phyloP scores from a whole-genome alignment of 2,888 invertebrate genomes.

The Baccha elongata region DNA sequence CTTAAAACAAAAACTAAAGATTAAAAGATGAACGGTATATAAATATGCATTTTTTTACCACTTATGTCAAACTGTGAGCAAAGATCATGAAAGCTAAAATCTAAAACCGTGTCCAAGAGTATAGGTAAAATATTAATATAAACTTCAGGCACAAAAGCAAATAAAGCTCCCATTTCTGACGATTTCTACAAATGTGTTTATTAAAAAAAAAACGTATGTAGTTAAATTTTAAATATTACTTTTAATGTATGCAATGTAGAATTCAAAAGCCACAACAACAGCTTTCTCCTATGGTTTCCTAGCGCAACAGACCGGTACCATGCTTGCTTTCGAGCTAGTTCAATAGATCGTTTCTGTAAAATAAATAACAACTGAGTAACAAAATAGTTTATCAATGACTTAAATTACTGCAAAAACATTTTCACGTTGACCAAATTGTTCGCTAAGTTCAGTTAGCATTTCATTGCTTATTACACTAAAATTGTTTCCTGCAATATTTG shows the following conservation, averaged over 20 bases:
- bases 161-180: slow-evolving; percentile 84
- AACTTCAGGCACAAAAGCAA: slow-evolving; percentile 87
- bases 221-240: slow-evolving; percentile 74
- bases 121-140: slow-evolving; percentile 85
- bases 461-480: slow-evolving; percentile 79
- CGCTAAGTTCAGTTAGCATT: slow-evolving; percentile 78
- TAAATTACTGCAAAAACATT: slow-evolving; percentile 80
- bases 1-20: slow-evolving; percentile 77
- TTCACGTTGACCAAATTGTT: slow-evolving; percentile 80
- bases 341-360: slow-evolving; percentile 83
- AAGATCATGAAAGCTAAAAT: slow-evolving; percentile 81
- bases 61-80: slow-evolving; percentile 79
- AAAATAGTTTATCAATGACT: neutral
- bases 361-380: slow-evolving; percentile 10
- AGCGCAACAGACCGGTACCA: slow-evolving; percentile 86
- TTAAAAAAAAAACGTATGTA: neutral
- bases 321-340: slow-evolving; percentile 86
- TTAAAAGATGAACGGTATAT: no score
- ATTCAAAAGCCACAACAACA: slow-evolving; percentile 84
- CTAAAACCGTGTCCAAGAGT: slow-evolving; percentile 81
- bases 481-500: slow-evolving; percentile 78
- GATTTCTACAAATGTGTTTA: no score
- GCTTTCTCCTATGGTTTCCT: slow-evolving; percentile 84
- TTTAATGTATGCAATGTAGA: slow-evolving; percentile 83
- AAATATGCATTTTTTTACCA: no score